Conservation (phyloP, 2,113 vertebrate genomes). For the Procavia capensis region DNA sequence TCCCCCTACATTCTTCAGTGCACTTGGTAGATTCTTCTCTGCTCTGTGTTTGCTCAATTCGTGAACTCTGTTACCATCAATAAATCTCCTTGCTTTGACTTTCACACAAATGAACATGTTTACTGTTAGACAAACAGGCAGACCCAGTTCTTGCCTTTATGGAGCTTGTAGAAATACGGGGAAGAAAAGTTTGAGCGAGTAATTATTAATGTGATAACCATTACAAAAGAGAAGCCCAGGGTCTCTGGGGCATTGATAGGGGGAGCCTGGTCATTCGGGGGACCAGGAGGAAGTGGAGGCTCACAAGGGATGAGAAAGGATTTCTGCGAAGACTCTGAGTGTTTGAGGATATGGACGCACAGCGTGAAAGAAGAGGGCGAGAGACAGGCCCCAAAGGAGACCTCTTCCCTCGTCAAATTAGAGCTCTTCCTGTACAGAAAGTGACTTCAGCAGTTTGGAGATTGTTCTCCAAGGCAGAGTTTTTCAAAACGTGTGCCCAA, state of each 20-base stretch:
- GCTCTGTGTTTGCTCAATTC: too few relatives aligned
- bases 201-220: neutral
- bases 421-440: neutral
- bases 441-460: neutral
- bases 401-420: neutral
- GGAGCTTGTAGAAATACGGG: neutral
- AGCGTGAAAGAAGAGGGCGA: neutral
- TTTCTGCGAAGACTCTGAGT: neutral
- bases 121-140: neutral
- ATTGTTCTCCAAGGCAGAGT: neutral
- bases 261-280: neutral
- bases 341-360: neutral
- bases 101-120: too few relatives aligned
- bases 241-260: too few relatives aligned
- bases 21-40: too few relatives aligned
- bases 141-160: neutral
- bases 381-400: neutral
- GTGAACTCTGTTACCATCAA: too few relatives aligned
- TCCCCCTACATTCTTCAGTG: too few relatives aligned
- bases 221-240: neutral
- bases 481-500: neutral
- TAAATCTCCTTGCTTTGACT: too few relatives aligned
- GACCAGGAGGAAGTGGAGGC: neutral
- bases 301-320: neutral
- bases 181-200: neutral